Conservation (phyloP, 2,888 invertebrate species). For the Drosophila pseudotakahashii region DNA sequence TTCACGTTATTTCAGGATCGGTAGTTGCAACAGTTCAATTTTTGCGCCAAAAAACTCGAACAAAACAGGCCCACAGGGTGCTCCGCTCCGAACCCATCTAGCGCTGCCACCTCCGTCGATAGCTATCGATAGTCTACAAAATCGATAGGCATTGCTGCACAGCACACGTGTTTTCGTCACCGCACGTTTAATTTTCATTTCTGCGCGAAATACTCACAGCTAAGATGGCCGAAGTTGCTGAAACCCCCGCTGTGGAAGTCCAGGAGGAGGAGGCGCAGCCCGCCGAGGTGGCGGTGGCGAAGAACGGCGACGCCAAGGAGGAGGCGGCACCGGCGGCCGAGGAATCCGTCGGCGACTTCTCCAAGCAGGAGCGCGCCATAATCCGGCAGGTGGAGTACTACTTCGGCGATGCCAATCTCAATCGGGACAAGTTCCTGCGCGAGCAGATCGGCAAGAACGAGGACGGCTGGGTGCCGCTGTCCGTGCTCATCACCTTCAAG, state of each 20-base stretch:
- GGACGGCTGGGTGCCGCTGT: constrained; percentile 95
- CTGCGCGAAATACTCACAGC: constrained; percentile 23
- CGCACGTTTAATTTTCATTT: constrained; percentile 56
- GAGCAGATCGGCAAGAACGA: constrained; percentile 93
- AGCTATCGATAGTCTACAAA: too few species aligned
- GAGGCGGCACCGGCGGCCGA: constrained; percentile 44
- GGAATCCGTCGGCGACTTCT: constrained; percentile 35
- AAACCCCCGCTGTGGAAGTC: constrained; percentile 46
- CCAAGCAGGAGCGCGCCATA: constrained; percentile 86
- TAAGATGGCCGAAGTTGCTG: constrained; percentile 80
- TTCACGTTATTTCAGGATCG: too few species aligned
- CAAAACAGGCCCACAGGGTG: too few species aligned
- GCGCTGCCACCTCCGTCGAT: too few species aligned
- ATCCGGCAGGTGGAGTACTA: constrained; percentile 87
- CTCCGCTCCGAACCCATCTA: too few species aligned
- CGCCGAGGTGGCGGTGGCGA: constrained; percentile 44
- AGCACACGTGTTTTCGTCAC: constrained; percentile 62
- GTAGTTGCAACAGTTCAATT: too few species aligned
- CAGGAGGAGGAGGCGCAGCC: constrained; percentile 35
- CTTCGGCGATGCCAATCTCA: constrained; percentile 96
- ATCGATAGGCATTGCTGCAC: too few species aligned
- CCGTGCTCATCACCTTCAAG: constrained; percentile 94
- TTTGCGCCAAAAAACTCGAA: too few species aligned
- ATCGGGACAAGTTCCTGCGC: constrained; percentile 96
- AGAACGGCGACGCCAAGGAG: constrained; percentile 56